Evolutionary conservation across 1,140 invertebrate species (phyloP).

Genomic region (Platorchestia sp.): DNA sequence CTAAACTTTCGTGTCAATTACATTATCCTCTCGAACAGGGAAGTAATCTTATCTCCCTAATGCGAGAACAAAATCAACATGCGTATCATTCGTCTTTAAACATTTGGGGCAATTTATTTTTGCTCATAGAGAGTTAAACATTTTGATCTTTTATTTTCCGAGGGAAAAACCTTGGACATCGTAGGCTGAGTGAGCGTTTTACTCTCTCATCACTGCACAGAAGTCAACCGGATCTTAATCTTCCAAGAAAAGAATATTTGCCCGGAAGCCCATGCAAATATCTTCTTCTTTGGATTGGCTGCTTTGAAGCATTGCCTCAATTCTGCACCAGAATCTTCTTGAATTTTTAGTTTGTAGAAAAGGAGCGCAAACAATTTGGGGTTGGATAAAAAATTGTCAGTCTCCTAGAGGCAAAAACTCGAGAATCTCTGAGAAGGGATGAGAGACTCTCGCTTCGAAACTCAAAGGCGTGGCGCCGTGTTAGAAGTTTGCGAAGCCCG

Average conservation of each 20-base stretch:
- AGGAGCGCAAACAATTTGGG: background rate
- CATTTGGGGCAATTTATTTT: background rate
- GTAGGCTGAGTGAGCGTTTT: background rate
- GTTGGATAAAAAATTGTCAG: background rate
- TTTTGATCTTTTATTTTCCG: background rate
- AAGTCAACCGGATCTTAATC: background rate
- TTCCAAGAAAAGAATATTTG: slow-evolving; percentile 12
- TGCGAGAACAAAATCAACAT: too few relatives aligned
- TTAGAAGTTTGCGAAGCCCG: background rate
- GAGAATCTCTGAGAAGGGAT: background rate
- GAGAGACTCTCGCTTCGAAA: background rate
- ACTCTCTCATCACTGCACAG: background rate
- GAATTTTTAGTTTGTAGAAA: background rate
- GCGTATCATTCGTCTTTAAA: too few relatives aligned
- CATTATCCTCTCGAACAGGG: too few relatives aligned
- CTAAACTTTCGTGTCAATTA: too few relatives aligned
- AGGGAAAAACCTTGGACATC: background rate
- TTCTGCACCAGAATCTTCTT: background rate
- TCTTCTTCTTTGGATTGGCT: slow-evolving; percentile 17
- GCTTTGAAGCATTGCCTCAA: slow-evolving; percentile 29
- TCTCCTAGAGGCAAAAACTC: background rate
- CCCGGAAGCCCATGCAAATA: background rate
- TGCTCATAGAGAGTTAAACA: background rate
- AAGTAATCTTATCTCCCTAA: too few relatives aligned
- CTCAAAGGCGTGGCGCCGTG: background rate